Evolutionary conservation across 2,888 invertebrate species (phyloP), one percentile per base, ranked within the genome.

Genomic region (Branchellion lobata): DNA sequence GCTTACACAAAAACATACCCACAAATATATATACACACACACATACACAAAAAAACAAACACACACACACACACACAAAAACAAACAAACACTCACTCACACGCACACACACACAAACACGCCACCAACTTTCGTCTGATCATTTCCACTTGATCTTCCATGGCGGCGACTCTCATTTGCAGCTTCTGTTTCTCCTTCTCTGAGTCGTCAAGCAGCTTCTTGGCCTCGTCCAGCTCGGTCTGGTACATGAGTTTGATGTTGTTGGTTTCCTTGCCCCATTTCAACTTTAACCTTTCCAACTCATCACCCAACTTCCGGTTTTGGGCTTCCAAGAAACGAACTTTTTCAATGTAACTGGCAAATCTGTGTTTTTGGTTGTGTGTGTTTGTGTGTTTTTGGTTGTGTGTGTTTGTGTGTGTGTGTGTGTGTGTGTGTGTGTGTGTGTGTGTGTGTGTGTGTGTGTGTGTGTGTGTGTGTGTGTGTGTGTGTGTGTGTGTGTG

Each of bases 331-430:
- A 88, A 83, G 82, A 88, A 88, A 69, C 88, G 84, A n/a, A 84
- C 83, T 85, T 89, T 88, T 86, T 89, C 89, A 81, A 89, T 89
- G 85, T 89, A 90, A 84, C 85, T 87, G 81, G 89, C 90, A 80
- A 90, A 88, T 73, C 89, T 85, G 83, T 89, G 5, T 40, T 40
- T 8, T 5, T 40, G 40, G 40, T 40, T 40, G 40, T 5, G n/a
- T n/a, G n/a, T n/a, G n/a, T n/a, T n/a, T n/a, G n/a, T n/a, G n/a
- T n/a, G n/a, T n/a, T n/a, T n/a, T n/a, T n/a, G n/a, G n/a, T n/a
- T n/a, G n/a, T n/a, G n/a, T n/a, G n/a, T n/a, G n/a, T n/a, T n/a
- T n/a, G n/a, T n/a, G n/a, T n/a, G n/a, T n/a, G n/a, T n/a, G n/a
- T n/a, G n/a, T n/a, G n/a, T n/a, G n/a, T n/a, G n/a, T n/a, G n/a